phyloP scores from a whole-genome alignment of 2,113 vertebrate genomes.

The Oreamnos americanus region DNA sequence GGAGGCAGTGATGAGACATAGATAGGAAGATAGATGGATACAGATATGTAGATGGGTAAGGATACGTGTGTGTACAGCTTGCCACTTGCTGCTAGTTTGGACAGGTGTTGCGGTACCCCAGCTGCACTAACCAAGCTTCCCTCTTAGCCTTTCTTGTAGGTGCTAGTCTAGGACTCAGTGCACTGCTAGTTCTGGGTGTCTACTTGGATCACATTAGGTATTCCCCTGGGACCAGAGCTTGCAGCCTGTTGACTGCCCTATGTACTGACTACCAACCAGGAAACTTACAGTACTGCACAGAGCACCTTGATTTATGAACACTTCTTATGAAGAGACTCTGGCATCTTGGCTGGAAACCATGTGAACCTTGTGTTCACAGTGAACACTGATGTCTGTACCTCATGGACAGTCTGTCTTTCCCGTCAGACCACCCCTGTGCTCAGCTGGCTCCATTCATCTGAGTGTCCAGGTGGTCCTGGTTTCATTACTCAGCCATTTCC shows the following conservation, averaged over 20 bases:
- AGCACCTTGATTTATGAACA: not conserved
- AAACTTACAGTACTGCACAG: not conserved
- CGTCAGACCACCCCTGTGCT: not conserved
- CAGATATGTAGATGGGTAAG: not conserved
- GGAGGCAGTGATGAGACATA: too few relatives aligned
- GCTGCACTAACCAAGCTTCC: too few relatives aligned
- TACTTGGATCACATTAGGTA: not conserved
- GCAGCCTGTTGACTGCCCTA: not conserved
- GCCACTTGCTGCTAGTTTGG: not conserved
- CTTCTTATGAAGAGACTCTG: not conserved
- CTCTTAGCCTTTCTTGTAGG: not conserved
- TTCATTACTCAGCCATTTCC: not conserved
- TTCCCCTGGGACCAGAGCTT: not conserved
- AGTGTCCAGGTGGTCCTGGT: not conserved
- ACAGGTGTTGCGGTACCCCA: not conserved
- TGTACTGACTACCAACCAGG: not conserved
- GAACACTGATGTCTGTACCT: not conserved
- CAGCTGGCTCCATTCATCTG: not conserved
- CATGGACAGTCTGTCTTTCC: not conserved
- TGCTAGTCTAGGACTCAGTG: not conserved
- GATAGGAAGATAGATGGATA: not conserved
- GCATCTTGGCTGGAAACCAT: not conserved
- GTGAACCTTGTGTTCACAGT: not conserved
- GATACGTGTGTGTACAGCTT: not conserved
- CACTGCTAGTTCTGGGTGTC: not conserved